Evolutionary conservation across 2,797 vertebrate genomes (phyloP).

Genomic region (Valencia hispanica): DNA sequence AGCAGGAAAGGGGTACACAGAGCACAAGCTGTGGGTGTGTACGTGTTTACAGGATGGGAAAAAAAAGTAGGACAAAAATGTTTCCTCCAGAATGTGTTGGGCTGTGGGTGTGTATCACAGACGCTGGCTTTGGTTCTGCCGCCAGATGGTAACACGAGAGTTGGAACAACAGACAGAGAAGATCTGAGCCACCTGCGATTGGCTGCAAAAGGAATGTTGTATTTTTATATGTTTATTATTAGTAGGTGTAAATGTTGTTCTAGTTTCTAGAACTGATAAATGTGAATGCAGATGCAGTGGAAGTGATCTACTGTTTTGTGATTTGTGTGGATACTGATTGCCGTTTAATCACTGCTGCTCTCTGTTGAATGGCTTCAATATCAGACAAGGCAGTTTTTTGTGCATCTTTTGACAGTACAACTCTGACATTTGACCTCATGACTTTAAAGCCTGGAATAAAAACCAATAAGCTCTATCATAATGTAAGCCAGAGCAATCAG

Average conservation of each 20-base stretch:
- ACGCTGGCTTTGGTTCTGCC: constrained; percentile 62
- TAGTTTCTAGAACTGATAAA: constrained; percentile 14
- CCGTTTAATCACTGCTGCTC: background rate
- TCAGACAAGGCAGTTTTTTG: constrained; percentile 12
- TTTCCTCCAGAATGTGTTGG: constrained; percentile 33
- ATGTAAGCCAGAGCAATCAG: constrained; percentile 21
- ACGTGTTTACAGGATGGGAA: constrained; percentile 35
- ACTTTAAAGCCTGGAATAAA: constrained; percentile 33
- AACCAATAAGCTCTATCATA: constrained; percentile 16
- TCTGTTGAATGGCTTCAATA: background rate
- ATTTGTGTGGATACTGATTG: background rate
- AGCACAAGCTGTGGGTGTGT: constrained; percentile 41
- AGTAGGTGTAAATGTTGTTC: constrained; percentile 13
- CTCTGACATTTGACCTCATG: constrained; percentile 41
- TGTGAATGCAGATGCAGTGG: background rate
- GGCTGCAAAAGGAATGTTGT: constrained; percentile 19
- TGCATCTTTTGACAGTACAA: constrained; percentile 14
- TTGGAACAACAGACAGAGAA: constrained; percentile 61
- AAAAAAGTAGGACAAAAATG: constrained; percentile 54
- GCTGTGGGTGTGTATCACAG: constrained; percentile 24
- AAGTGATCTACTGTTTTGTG: background rate
- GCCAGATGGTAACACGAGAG: constrained; percentile 70
- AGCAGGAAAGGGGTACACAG: constrained; percentile 37
- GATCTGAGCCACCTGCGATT: constrained; percentile 69
- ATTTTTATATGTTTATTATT: constrained; percentile 29